Evolutionary conservation across 2,113 vertebrate species (phyloP), one percentile per base, ranked within the genome.

Genomic region (Tragelaphus scriptus): DNA sequence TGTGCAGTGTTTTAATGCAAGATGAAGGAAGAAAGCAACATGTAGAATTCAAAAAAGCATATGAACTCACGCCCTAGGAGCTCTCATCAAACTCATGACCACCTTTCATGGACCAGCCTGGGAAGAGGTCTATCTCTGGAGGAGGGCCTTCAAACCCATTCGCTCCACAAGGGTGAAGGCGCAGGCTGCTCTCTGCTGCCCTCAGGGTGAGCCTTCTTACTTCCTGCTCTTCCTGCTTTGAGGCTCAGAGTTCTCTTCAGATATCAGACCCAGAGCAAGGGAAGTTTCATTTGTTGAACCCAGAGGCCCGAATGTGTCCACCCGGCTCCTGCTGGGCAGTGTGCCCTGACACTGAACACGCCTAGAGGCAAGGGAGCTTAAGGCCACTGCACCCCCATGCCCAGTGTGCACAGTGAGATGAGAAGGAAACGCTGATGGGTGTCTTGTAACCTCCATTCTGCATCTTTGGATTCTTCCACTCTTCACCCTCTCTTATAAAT

Each of bases 1-100:
- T 23, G 19, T 96, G 30, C 3, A 17, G 40, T 94, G 7, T 93
- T 96, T 90, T 77, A 86, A 49, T 65, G 85, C 51, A 95, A 92
- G 23, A 61, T 61, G 36, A 49, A 80, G n/a, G 59, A 91, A 13
- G 51, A 92, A 92, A 89, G 56, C 59, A 81, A 85, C n/a, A 88
- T 88, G 3, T 49, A 63, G 87, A 36, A 90, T 71, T 51, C 15
- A 91, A 53, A 88, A 96, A 91, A 44, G 7, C 58, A 77, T 59
- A 65, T 63, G 80, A 89, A 93, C 8, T 63, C 30, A 6, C 26
- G 6, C 55, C 95, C 79, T 88, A 85, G 26, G 11, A 55, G 7
- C 51, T 85, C 53, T 56, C 59, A 56, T 77, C 26, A 59, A 65
- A 58, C 58, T 81, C 65, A 51, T 80, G n/a, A 92, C 32, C 23